Percentiles rank a stretch among this genome's conserved stretches.
Conservation (phyloP, 37 sponge, comb jelly and placozoan species). For the Halisarca cf. caerulea region DNA sequence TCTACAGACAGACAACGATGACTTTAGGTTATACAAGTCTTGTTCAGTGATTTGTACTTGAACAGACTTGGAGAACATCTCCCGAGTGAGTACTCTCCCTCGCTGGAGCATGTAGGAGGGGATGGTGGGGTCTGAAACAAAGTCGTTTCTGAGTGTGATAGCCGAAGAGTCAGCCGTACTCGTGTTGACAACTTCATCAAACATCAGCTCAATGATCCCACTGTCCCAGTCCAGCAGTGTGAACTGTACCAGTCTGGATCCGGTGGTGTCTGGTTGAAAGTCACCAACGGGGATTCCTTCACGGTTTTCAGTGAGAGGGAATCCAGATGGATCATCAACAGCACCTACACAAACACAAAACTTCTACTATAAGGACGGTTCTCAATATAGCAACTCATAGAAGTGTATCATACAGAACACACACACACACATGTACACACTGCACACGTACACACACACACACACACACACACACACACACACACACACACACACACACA, state of each 20-base stretch:
- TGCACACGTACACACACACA: too few relatives aligned
- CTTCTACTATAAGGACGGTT: too few relatives aligned
- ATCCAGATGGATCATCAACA: slow-evolving; percentile 58
- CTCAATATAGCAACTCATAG: too few relatives aligned
- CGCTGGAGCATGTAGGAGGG: slow-evolving; percentile 3
- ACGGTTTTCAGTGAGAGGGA: slow-evolving; percentile 33
- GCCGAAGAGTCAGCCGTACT: slow-evolving; percentile 53
- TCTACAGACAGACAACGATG: slow-evolving; percentile 42
- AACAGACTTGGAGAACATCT: slow-evolving; percentile 47
- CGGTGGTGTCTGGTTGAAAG: slow-evolving; percentile 44
- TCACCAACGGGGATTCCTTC: slow-evolving; percentile 29
- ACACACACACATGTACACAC: too few relatives aligned
- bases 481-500: too few relatives aligned
- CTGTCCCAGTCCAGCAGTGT: slow-evolving; percentile 55
- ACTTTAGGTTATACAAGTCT: slow-evolving; percentile 75
- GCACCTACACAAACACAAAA: slow-evolving; percentile 45
- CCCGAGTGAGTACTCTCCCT: not conserved
- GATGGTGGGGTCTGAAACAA: not conserved
- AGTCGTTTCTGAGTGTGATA: slow-evolving; percentile 37
- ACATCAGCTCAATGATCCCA: slow-evolving; percentile 66
- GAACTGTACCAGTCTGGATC: slow-evolving; percentile 64
- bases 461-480: too few relatives aligned
- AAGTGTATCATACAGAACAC: too few relatives aligned
- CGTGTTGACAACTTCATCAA: slow-evolving; percentile 67
- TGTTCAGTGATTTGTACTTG: slow-evolving; percentile 32